These are phyloP conservation scores for Leucophora obtusa DNA, from an alignment of 2,888 invertebrate genomes.

Conservation along the genomic window DNA sequence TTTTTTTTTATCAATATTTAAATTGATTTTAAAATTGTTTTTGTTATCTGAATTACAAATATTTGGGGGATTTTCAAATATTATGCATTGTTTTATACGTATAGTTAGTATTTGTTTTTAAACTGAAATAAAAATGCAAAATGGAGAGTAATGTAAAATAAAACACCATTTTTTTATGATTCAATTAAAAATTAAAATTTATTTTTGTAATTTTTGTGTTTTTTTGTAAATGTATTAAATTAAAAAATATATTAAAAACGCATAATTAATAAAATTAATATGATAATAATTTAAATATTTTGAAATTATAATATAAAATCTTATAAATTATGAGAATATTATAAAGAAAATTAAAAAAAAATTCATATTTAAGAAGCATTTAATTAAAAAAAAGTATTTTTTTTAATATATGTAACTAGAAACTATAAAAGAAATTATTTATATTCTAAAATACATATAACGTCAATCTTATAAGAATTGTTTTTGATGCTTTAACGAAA, in stretches of 20 bases:
- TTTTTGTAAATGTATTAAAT: slow-evolving; percentile 22
- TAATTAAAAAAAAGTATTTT: neutral
- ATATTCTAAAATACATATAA: neutral
- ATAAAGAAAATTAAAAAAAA: slow-evolving; percentile 8
- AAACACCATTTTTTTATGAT: slow-evolving; percentile 45
- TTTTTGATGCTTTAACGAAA: slow-evolving; percentile 27
- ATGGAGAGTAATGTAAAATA: slow-evolving; percentile 31
- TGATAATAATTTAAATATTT: slow-evolving; percentile 55
- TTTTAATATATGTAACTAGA: no score
- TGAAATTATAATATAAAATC: slow-evolving; percentile 31
- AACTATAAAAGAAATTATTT: no score
- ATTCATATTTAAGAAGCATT: slow-evolving; percentile 2
- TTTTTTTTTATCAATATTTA: slow-evolving; percentile 44
- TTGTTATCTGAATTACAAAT: slow-evolving; percentile 45
- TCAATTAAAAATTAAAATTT: slow-evolving; percentile 58
- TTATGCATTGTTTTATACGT: slow-evolving; percentile 45
- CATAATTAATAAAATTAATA: slow-evolving; percentile 28
- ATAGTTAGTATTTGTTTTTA: slow-evolving; percentile 43
- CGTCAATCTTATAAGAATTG: neutral
- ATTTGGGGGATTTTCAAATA: slow-evolving; percentile 47
- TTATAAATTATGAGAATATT: slow-evolving; percentile 43
- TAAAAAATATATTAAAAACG: slow-evolving; percentile 27
- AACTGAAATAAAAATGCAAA: neutral
- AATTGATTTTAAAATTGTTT: slow-evolving; percentile 27
- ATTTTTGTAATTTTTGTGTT: slow-evolving; percentile 59